Evolutionary conservation across 2,797 vertebrate genomes (phyloP).

Genomic region (Sphaeramia orbicularis): DNA sequence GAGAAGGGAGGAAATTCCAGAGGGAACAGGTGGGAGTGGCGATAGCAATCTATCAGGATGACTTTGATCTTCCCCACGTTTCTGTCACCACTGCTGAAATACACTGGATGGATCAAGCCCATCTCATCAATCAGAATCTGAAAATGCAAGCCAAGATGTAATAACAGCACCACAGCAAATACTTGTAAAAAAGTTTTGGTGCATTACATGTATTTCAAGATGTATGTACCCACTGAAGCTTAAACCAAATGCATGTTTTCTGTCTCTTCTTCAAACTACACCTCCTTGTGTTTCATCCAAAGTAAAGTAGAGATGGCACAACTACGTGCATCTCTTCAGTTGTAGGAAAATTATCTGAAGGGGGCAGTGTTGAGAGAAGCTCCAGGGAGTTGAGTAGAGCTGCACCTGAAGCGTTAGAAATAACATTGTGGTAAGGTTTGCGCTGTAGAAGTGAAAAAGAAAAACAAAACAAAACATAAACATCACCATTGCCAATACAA

Average conservation of each 20-base stretch:
- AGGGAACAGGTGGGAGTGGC: constrained; percentile 85
- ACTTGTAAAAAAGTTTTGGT: constrained; percentile 29
- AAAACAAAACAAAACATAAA: constrained; percentile 38
- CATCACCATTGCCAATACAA: constrained; percentile 1
- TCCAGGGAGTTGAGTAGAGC: constrained; percentile 12
- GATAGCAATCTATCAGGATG: constrained; percentile 80
- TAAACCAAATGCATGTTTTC: constrained; percentile 8
- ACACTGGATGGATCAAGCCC: constrained; percentile 51
- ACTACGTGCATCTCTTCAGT: constrained; percentile 25
- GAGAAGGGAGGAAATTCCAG: constrained; percentile 80
- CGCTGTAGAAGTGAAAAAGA: not conserved
- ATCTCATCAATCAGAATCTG: constrained; percentile 54
- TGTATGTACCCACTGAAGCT: constrained; percentile 16
- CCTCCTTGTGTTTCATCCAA: constrained; percentile 16
- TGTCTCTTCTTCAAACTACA: constrained; percentile 8
- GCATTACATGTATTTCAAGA: constrained; percentile 6
- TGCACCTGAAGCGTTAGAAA: constrained; percentile 51
- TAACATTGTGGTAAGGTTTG: constrained; percentile 26
- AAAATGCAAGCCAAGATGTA: constrained; percentile 34
- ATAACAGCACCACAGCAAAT: constrained; percentile 31
- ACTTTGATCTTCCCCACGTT: constrained; percentile 77
- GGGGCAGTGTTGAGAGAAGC: constrained; percentile 68
- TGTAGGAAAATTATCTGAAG: constrained; percentile 56
- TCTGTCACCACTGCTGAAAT: constrained; percentile 69
- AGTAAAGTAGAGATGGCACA: constrained; percentile 28